Percentiles rank a stretch among this genome's conserved stretches.
phyloP scores from a whole-genome alignment of 2,113 vertebrate genomes.

The Odobenus rosmarus region DNA sequence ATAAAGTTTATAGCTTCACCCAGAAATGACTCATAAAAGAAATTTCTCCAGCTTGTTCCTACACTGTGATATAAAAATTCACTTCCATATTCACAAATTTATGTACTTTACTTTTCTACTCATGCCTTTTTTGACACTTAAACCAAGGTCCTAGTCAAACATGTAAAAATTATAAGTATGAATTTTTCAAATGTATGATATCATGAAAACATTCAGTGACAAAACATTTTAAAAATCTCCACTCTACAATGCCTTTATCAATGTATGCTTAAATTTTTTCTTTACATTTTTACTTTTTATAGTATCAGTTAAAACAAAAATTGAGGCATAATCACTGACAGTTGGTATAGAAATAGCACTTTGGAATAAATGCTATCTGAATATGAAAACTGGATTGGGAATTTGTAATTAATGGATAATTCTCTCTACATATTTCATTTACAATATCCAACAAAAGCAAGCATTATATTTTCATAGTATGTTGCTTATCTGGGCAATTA shows the following conservation, averaged over 20 bases:
- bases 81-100: constrained; percentile 58
- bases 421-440: constrained; percentile 19
- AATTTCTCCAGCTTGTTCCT: constrained; percentile 59
- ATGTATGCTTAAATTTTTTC: neutral
- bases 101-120: constrained; percentile 30
- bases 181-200: constrained; percentile 3
- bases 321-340: neutral
- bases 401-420: neutral
- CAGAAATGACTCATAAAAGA: constrained; percentile 68
- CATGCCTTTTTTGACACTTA: neutral
- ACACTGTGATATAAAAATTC: neutral
- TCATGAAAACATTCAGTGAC: neutral
- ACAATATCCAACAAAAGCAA: neutral
- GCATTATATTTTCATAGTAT: neutral
- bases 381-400: neutral
- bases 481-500: neutral
- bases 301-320: neutral
- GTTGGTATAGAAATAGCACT: neutral
- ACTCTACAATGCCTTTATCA: neutral
- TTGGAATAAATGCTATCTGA: neutral
- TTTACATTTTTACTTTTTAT: neutral
- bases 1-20: constrained; percentile 71
- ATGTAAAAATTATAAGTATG: neutral
- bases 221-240: neutral
- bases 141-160: neutral